These are phyloP conservation scores for Drosophila kokeensis DNA, from an alignment of 2,888 invertebrate genomes.

Conservation along the genomic window DNA sequence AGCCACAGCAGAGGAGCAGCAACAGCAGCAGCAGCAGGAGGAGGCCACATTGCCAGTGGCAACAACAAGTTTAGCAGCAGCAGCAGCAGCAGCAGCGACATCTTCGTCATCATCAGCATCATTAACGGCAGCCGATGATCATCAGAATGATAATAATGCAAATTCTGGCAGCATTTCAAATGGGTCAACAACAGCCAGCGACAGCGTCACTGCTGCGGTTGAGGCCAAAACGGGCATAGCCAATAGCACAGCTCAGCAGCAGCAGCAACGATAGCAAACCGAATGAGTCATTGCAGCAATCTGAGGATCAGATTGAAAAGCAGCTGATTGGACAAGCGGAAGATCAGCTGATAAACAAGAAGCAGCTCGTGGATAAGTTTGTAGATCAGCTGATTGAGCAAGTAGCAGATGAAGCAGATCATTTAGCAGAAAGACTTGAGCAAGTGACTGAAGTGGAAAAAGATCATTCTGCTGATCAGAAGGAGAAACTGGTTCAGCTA, in stretches of 20 bases:
- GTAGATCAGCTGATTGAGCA: slow-evolving; percentile 2
- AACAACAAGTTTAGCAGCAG: slow-evolving; percentile 5
- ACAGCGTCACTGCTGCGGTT: slow-evolving; percentile 38
- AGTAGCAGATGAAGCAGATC: slow-evolving; percentile 3
- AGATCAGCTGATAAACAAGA: background rate
- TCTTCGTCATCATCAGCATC: slow-evolving; percentile 34
- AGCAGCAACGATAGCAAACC: background rate
- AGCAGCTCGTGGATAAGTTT: slow-evolving; percentile 1
- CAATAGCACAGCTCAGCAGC: slow-evolving; percentile 25
- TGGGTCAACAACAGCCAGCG: slow-evolving; percentile 58
- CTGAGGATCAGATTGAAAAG: background rate
- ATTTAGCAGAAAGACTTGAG: too few relatives aligned
- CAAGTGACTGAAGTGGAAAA: background rate
- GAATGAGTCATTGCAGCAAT: background rate
- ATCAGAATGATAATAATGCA: slow-evolving; percentile 63
- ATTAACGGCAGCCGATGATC: slow-evolving; percentile 21
- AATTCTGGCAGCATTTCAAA: slow-evolving; percentile 77
- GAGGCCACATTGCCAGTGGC: slow-evolving; percentile 16
- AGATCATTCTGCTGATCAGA: background rate
- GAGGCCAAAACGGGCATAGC: slow-evolving; percentile 40
- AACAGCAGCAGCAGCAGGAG: slow-evolving; percentile 9
- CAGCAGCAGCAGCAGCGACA: slow-evolving; percentile 18
- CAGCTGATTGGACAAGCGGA: slow-evolving; percentile 1
- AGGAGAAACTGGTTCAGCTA: too few relatives aligned
- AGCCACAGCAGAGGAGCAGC: slow-evolving; percentile 7